Percentiles rank a stretch among this genome's conserved stretches.
Conservation (phyloP, 2,888 invertebrate genomes). For the Drosophila gaucha region DNA sequence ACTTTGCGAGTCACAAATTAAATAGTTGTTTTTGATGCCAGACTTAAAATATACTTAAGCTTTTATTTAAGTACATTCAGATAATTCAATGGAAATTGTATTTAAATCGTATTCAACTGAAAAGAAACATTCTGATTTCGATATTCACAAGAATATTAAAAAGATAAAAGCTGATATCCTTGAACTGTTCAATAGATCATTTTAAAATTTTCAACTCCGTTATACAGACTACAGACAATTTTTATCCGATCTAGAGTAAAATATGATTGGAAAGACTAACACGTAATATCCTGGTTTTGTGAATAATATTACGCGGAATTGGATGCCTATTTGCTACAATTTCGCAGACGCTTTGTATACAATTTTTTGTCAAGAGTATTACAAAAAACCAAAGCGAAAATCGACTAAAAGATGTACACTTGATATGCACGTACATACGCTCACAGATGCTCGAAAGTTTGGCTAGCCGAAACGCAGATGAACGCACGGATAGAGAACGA, state of each 20-base stretch:
- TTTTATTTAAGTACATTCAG: no score
- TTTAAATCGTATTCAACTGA: no score
- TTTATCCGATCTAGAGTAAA: not conserved
- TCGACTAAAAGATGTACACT: constrained; percentile 61
- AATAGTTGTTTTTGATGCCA: constrained; percentile 12
- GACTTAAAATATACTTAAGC: not conserved
- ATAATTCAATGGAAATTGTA: not conserved
- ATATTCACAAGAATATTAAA: no score
- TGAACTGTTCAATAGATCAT: no score
- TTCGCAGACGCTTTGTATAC: not conserved
- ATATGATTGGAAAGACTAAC: not conserved
- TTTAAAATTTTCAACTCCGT: no score
- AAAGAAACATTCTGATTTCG: no score
- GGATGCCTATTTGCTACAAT: constrained; percentile 5
- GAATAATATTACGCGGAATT: not conserved
- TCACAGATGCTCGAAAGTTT: constrained; percentile 67
- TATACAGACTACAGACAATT: not conserved
- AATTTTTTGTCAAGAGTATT: constrained; percentile 8
- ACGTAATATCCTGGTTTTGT: no score
- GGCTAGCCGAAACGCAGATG: constrained; percentile 58
- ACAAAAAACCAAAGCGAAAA: constrained; percentile 42
- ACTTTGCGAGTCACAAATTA: not conserved
- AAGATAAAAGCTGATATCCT: no score
- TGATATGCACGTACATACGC: constrained; percentile 56
- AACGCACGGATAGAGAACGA: constrained; percentile 62